Base-by-base conservation (phyloP, 2,888 invertebrate species). In the Drosophila atroscutellata region DNA sequence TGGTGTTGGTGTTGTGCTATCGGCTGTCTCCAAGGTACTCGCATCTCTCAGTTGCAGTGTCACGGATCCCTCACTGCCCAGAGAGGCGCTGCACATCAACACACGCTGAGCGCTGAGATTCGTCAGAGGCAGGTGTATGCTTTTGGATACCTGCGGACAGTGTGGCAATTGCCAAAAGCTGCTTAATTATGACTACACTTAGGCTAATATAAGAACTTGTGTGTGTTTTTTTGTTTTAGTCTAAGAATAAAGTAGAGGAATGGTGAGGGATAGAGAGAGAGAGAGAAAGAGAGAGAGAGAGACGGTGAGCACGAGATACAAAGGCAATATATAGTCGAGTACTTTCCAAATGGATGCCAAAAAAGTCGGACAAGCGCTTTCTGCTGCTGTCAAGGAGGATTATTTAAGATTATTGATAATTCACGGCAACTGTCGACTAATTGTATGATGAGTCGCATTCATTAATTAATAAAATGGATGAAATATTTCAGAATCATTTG, bases 11-110 rank as follows among this genome's bases (percentile, higher is more conserved):
- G 64, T 32, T 24, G 61, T 55, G 50, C 67, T 49, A 34, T 47
- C 70, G 36, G 57, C 70, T 45, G 72, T 28, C 50, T 76, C 75
- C 72, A 81, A 75, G 49, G 91, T 86, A 77, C 90, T 92, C 59
- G 92, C 92, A 91, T 93, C 93, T 80, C 93, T 91, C 79, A 93
- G 76, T 89, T 93, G 93, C 78, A 93, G 86, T 84, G 93, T 93
- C 64, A 93, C 92, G 49, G 93, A 92, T 78, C 93, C 92, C 83
- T 93, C 93, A 65, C 91, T 92, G 83, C 93, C 93, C 87, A 93
- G 93, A 74, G 93, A 93, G 75, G 93, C 93, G 90, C 93, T 93
- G 84, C 93, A 93, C 93, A 91, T 91, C 84, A 91, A 89, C 86
- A 92, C 91, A 49, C 91, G 92, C 42, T 89, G 85, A 28, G 87